A percentile compares a stretch with the other conserved stretches of the same genome.
Conservation (phyloP, 2,888 invertebrate species). For the Brachylomia viminalis region DNA sequence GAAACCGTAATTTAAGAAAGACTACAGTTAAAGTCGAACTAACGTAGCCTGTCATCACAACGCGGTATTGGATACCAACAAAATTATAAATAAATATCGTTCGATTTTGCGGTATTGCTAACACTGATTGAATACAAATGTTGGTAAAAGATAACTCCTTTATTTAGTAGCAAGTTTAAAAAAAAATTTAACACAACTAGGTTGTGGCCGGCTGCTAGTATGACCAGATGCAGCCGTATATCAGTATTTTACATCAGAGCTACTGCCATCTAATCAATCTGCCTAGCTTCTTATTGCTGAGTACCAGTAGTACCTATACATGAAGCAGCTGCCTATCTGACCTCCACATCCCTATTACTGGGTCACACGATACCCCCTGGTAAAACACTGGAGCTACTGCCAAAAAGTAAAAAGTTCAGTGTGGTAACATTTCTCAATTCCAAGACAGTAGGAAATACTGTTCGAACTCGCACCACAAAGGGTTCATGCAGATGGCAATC, state of each 20-base stretch:
- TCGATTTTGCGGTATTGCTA: slow-evolving; percentile 5
- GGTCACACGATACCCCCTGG: too few species aligned
- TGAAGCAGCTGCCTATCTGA: too few species aligned
- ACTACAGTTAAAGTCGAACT: not conserved
- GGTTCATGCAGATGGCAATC: not conserved
- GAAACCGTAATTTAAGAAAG: not conserved
- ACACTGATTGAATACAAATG: slow-evolving; percentile 18
- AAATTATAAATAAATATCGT: slow-evolving; percentile 8
- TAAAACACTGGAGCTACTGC: not conserved
- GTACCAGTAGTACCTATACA: too few species aligned
- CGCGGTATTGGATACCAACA: not conserved
- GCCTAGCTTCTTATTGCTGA: too few species aligned
- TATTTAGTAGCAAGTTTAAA: slow-evolving; percentile 29
- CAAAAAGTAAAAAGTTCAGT: not conserved
- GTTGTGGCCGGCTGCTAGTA: not conserved
- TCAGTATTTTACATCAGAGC: not conserved
- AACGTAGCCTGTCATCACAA: slow-evolving; percentile 2
- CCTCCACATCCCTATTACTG: too few species aligned
- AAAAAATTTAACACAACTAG: not conserved
- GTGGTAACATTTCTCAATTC: not conserved
- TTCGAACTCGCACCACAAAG: too few species aligned
- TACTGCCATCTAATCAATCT: not conserved
- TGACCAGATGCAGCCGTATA: not conserved
- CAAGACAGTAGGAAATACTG: not conserved
- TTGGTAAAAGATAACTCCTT: not conserved